These are phyloP conservation scores for Cryptosula pallasiana DNA, from an alignment of 2,888 invertebrate species.

Conservation along the genomic window DNA sequence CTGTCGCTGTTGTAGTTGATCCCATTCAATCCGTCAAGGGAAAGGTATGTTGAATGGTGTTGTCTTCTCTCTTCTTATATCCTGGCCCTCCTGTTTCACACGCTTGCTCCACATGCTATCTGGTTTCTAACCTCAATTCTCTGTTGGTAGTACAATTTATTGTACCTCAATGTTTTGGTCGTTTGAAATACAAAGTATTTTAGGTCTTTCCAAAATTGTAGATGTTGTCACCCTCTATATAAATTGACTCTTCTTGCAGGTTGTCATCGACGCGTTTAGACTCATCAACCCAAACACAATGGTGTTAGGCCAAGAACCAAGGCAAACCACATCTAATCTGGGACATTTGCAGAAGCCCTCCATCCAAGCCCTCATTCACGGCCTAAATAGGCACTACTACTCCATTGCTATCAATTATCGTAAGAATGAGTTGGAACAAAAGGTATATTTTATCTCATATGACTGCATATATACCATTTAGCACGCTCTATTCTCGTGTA, in stretches of 20 bases:
- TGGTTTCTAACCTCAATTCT: too few species aligned
- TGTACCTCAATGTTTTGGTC: too few species aligned
- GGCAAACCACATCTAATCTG: constrained; percentile 97
- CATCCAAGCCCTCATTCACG: constrained; percentile 95
- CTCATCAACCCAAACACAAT: constrained; percentile 98
- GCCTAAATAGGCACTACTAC: constrained; percentile 96
- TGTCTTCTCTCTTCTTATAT: too few species aligned
- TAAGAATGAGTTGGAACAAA: constrained; percentile 97
- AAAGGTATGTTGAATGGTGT: constrained; percentile 51
- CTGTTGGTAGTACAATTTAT: too few species aligned
- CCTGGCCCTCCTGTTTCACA: too few species aligned
- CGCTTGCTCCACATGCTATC: too few species aligned
- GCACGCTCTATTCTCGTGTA: too few species aligned
- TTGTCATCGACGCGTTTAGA: constrained; percentile 99
- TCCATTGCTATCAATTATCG: constrained; percentile 99
- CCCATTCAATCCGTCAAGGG: constrained; percentile 99
- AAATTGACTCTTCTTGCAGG: constrained; percentile 61
- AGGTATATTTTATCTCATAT: too few species aligned
- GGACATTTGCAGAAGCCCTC: constrained; percentile 98
- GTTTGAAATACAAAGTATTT: too few species aligned
- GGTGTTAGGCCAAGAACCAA: constrained; percentile 95
- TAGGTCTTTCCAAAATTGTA: too few species aligned
- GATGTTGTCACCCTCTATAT: background rate
- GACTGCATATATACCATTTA: too few species aligned
- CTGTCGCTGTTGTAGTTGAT: constrained; percentile 98